Evolutionary conservation across 2,113 vertebrate genomes (phyloP), one percentile per base, ranked within the genome.

Genomic region (Carollia perspicillata): DNA sequence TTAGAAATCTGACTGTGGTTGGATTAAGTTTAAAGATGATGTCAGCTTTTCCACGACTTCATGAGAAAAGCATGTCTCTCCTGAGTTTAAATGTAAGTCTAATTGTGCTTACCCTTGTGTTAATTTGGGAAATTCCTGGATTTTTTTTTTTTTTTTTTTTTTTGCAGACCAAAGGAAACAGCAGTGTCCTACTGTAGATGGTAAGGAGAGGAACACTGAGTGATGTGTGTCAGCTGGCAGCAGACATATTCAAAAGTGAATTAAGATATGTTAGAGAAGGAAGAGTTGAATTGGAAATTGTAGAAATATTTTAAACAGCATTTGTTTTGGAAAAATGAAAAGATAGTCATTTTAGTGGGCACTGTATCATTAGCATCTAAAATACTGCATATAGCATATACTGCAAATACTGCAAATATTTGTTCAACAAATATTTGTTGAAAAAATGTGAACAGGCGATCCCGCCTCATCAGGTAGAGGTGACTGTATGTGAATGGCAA

Each of bases 31-130:
- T 97, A 98, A 98, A 86, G 42, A 97, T 98, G 97, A 98, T 97
- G 98, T 98, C 98, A 98, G 49, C 74, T 68, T 98, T 99, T 98
- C 99, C 98, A 98, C 91, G 98, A 96, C 97, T 98, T 98, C 98
- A 98, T 1, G 68, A 93, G 89, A 97, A 98, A 98, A 98, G 85
- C 89, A 97, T 85, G 92, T 94, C 72, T 92, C 89, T 97, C 93
- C 92, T 94, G 87, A 97, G 97, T 98, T 98, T 98, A 98, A 98
- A 93, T n/a, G n/a, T 94, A 97, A 97, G 95, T 94, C 96, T 97
- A 96, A 97, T 96, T 89, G 30, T 97, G 93, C 95, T 98, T 98
- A 94, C 92, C 96, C 94, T 98, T 96, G 97, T 94, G 92, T 97
- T 13, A 93, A 80, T 96, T 86, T 1, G 55, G 97, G 94, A 80